Percentiles rank a stretch among this genome's conserved stretches.
Conservation (phyloP, 2,797 vertebrate species). For the Phataginus tetradactyla region DNA sequence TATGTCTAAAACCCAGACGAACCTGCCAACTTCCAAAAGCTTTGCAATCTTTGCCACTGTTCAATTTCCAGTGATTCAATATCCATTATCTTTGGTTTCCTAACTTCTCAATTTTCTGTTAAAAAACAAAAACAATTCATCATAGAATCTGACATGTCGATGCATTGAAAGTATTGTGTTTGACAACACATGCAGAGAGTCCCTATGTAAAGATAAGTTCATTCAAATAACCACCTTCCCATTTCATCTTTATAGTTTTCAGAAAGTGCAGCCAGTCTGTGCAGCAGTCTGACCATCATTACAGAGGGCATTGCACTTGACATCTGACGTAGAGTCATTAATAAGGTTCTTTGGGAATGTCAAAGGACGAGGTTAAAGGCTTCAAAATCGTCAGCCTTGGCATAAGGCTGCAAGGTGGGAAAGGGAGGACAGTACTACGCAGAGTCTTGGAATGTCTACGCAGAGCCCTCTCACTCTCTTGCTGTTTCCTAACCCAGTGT, state of each 20-base stretch:
- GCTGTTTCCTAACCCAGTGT: neutral
- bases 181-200: neutral
- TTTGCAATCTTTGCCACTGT: neutral
- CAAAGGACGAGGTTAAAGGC: neutral
- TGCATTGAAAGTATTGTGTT: neutral
- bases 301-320: neutral
- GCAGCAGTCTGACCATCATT: neutral
- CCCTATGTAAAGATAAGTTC: neutral
- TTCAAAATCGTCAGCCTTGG: neutral
- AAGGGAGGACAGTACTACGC: neutral
- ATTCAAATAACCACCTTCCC: neutral
- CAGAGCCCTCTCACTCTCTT: neutral
- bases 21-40: neutral
- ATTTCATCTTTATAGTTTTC: neutral
- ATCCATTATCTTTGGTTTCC: neutral
- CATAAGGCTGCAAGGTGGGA: neutral
- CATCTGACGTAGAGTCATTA: neutral
- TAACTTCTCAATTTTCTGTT: neutral
- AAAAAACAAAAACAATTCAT: neutral
- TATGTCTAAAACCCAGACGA: neutral
- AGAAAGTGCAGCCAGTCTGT: neutral
- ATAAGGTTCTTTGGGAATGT: neutral
- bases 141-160: neutral
- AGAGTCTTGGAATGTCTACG: neutral
- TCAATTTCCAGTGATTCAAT: neutral